These are phyloP conservation scores for Tetranychus piercei DNA, from an alignment of 2,888 invertebrate species.

Conservation along the genomic window DNA sequence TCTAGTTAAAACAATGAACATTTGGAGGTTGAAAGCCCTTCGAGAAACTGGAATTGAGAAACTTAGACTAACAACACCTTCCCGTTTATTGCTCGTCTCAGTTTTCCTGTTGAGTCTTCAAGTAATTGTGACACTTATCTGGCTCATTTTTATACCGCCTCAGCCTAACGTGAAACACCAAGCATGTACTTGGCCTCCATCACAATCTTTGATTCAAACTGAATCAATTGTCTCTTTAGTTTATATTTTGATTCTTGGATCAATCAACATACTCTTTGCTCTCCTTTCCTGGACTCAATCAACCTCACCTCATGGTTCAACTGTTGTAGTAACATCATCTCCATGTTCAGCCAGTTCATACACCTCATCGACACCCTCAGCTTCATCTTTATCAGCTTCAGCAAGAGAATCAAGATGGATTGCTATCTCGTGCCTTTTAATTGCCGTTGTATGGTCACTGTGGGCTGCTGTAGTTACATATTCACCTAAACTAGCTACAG, in stretches of 20 bases:
- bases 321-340: neutral
- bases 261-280: conserved; percentile 31
- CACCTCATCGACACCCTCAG: neutral
- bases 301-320: conserved; percentile 19
- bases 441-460: conserved; percentile 32
- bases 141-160: conserved; percentile 34
- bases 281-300: conserved; percentile 31
- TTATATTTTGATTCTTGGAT: conserved; percentile 35
- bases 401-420: conserved; percentile 35
- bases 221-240: conserved; percentile 34
- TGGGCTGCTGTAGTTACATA: conserved; percentile 33
- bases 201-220: conserved; percentile 30
- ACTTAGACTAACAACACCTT: conserved; percentile 31
- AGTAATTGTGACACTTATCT: conserved; percentile 34
- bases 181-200: conserved; percentile 32
- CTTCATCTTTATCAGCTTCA: conserved; percentile 28
- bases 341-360: neutral
- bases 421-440: conserved; percentile 31
- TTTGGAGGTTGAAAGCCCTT: conserved; percentile 31
- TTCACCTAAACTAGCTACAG: conserved; percentile 29
- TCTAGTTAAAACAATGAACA: conserved; percentile 35
- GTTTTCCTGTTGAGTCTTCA: conserved; percentile 33
- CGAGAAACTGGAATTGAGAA: conserved; percentile 8
- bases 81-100: conserved; percentile 32
- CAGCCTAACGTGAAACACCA: conserved; percentile 28